Conservation (phyloP, 2,113 vertebrate genomes). For the Xyrauchen texanus region DNA sequence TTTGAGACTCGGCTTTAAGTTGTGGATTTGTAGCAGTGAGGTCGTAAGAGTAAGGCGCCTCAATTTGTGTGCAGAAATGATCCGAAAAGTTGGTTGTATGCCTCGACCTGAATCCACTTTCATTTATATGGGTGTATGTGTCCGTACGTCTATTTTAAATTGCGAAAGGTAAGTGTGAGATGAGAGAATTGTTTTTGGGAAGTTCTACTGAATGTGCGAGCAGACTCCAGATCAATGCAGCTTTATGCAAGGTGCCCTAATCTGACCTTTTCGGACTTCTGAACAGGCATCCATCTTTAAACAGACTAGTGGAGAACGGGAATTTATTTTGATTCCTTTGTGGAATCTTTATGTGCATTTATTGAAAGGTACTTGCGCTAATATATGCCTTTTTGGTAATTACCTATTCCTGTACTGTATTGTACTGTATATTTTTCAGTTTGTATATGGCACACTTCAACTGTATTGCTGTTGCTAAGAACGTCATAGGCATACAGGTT, state of each 20-base stretch:
- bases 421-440: slow-evolving; percentile 64
- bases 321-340: slow-evolving; percentile 91
- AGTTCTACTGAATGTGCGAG: slow-evolving; percentile 20
- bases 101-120: neutral
- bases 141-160: slow-evolving; percentile 39
- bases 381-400: slow-evolving; percentile 68
- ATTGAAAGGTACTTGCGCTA: slow-evolving; percentile 79
- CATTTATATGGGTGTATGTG: slow-evolving; percentile 32
- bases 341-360: slow-evolving; percentile 89
- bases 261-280: slow-evolving; percentile 18
- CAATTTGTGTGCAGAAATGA: neutral
- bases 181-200: slow-evolving; percentile 24
- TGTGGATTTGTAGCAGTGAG: no score
- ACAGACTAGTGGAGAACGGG: slow-evolving; percentile 85
- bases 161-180: slow-evolving; percentile 30
- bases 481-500: slow-evolving; percentile 79
- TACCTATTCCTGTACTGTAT: slow-evolving; percentile 70
- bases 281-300: slow-evolving; percentile 64
- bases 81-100: neutral
- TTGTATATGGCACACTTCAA: slow-evolving; percentile 64
- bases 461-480: slow-evolving; percentile 73
- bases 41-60: no score
- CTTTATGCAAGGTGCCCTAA: slow-evolving; percentile 59
- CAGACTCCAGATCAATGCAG: slow-evolving; percentile 55
- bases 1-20: no score